Percentiles rank a stretch among this genome's conserved stretches.
Evolutionary conservation across 2,797 vertebrate genomes (phyloP).

Genomic region (Peromyscus attwateri): DNA sequence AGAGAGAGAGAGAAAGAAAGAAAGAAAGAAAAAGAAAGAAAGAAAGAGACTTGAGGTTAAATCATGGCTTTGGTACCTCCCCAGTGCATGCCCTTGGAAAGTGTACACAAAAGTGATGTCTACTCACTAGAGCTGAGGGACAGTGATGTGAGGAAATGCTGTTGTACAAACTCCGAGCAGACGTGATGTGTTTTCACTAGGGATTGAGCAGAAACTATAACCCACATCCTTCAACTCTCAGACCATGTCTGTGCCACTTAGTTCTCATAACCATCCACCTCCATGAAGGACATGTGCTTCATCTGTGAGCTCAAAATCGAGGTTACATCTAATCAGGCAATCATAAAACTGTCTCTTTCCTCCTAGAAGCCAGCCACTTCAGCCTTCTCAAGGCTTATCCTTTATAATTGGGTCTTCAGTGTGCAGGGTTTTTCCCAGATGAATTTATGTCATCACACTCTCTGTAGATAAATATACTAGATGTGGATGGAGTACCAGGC

Average conservation of each 20-base stretch:
- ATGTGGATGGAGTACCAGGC: background rate
- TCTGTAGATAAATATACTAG: background rate
- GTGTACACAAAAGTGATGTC: background rate
- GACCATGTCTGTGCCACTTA: background rate
- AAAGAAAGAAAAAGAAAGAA: too few species aligned
- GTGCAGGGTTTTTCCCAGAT: background rate
- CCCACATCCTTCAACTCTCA: background rate
- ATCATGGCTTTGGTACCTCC: background rate
- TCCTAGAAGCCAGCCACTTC: background rate
- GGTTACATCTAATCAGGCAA: fast-evolving
- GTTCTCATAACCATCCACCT: background rate
- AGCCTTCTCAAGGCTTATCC: background rate
- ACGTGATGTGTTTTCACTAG: background rate
- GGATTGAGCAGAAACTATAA: background rate
- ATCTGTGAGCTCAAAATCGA: background rate
- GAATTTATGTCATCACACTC: background rate
- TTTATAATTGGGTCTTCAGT: background rate
- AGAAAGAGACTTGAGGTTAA: background rate
- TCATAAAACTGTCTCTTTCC: background rate
- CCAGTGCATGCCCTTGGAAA: background rate
- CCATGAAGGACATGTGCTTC: background rate
- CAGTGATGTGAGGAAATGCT: background rate
- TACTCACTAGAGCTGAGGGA: background rate
- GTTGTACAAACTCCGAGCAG: background rate
- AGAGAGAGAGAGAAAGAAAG: too few species aligned